Percentiles rank a stretch among this genome's conserved stretches.
phyloP scores from a whole-genome alignment of 1,140 invertebrate species.

The Temnothorax longispinosus region DNA sequence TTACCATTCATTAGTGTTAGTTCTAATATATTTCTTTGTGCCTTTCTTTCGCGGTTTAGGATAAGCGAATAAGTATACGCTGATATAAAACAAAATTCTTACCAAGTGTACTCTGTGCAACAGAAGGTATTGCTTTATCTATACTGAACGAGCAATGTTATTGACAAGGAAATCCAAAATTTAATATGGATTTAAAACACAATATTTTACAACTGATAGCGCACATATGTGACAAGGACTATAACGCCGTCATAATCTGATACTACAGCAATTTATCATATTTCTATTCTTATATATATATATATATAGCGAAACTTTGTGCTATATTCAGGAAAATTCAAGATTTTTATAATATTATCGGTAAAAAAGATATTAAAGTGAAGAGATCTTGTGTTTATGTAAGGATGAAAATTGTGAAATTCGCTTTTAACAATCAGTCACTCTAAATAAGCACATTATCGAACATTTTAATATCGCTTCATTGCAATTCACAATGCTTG shows the following conservation, averaged over 20 bases:
- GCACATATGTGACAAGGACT: constrained; percentile 5
- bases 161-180: constrained; percentile 29
- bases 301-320: background rate
- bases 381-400: background rate
- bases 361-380: background rate
- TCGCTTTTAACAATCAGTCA: background rate
- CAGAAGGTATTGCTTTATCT: constrained; percentile 43
- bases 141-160: constrained; percentile 23
- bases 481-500: constrained; percentile 24
- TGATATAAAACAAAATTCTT: background rate
- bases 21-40: constrained; percentile 56
- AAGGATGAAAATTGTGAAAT: constrained; percentile 6
- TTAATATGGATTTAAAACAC: constrained; percentile 5
- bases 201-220: constrained; percentile 31
- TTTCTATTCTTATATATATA: constrained; percentile 26
- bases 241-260: constrained; percentile 4
- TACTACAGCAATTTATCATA: background rate
- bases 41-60: constrained; percentile 56
- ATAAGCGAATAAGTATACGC: constrained; percentile 30
- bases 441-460: background rate
- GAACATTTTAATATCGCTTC: constrained; percentile 40
- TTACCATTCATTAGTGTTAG: constrained; percentile 66
- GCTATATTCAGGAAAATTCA: background rate
- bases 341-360: constrained; percentile 14
- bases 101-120: background rate